phyloP scores from a whole-genome alignment of 53 echinoderm and acorn worm genomes.

The Hippasteria phrygiana region DNA sequence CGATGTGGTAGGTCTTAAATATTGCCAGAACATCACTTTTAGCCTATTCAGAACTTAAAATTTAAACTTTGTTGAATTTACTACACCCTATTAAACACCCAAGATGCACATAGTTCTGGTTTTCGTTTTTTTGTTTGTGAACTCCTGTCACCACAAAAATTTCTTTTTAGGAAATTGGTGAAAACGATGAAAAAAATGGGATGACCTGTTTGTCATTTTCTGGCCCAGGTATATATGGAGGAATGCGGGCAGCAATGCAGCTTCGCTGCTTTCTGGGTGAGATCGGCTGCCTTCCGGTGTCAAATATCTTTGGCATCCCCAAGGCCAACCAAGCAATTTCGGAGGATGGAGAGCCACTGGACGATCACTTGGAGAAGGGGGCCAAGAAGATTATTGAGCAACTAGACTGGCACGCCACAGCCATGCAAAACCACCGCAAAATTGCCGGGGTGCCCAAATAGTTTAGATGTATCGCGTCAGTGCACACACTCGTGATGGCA shows the following conservation, averaged over 20 bases:
- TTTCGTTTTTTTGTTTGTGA: no score
- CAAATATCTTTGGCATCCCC: conserved; percentile 96
- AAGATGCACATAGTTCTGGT: no score
- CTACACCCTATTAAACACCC: no score
- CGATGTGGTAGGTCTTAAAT: no score
- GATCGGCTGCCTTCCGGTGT: conserved; percentile 92
- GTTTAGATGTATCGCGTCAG: background rate
- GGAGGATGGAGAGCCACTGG: conserved; percentile 69
- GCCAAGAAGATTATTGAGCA: conserved; percentile 78
- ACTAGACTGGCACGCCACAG: conserved; percentile 88
- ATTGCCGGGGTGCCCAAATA: conserved; percentile 69
- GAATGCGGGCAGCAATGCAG: conserved; percentile 95
- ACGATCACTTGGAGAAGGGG: conserved; percentile 88
- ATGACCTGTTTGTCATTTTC: no score
- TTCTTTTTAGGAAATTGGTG: no score
- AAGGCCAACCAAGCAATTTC: conserved; percentile 68
- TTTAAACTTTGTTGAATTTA: no score
- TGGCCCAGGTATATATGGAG: conserved; percentile 84
- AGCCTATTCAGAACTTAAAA: no score
- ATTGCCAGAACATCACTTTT: no score
- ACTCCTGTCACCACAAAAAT: no score
- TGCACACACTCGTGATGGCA: background rate
- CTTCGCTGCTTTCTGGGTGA: conserved; percentile 86
- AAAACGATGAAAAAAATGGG: no score
- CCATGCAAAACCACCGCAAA: conserved; percentile 90